Evolutionary conservation across 2,888 invertebrate genomes (phyloP), one percentile per base, ranked within the genome.

Genomic region (Bibio marci): DNA sequence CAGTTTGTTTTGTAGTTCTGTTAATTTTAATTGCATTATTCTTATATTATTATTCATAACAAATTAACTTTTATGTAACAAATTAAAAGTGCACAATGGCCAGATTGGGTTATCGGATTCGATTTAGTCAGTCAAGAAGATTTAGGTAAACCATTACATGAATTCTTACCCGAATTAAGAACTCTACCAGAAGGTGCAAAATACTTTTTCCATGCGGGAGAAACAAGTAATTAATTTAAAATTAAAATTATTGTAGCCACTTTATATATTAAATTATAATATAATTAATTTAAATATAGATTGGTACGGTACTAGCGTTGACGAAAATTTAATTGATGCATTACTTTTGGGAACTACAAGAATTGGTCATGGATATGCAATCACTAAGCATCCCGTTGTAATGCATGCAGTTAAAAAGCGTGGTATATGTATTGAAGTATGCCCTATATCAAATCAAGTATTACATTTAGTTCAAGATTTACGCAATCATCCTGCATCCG

Each of bases 121-220:
- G 78, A 78, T 56, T 57, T 78, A 33, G 74, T 76, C 2, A 77
- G 76, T 0, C 71, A 73, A 45, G 77, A 78, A 55, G 76, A 77
- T 47, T 62, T 62, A 30, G 75, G 75, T 0, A 50, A 60, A 22
- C 64, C 70, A 0, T 52, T 76, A 1, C 45, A 57, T 22, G 41
- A 49, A 5, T 52, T 57, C n/a, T 26, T 57, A 3, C 37, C 49
- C 0, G 48, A 45, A 6, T 33, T 62, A 1, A 47, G 43, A 22
- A 42, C 50, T 7, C 39, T 57, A 14, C 57, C 61, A 4, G 35
- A 47, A 18, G 48, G 46, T n/a, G 52, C 71, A 0, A 59, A 64
- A 18, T 68, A 67, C 43, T 75, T 73, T 48, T 71, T 77, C 40
- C 76, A 77, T 46, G 74, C 76, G 0, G 77, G 76, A 2, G 76